Base-by-base conservation (phyloP, 1,140 invertebrate species). In the Piezodorus guildinii region DNA sequence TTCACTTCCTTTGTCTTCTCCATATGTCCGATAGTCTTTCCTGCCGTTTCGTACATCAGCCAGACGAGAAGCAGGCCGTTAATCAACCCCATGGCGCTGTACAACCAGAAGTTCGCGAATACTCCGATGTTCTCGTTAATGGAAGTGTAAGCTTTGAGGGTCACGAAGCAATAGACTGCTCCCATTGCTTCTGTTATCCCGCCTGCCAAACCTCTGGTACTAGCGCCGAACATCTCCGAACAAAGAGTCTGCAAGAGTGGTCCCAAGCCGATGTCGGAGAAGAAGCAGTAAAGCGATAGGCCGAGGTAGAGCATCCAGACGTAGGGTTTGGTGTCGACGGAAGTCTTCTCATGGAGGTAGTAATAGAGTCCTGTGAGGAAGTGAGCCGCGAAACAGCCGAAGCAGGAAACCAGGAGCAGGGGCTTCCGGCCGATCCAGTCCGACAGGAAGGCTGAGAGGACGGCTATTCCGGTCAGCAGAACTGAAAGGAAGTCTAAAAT, bases 21-120 rank as follows among this genome's bases (percentile, higher is more conserved):
- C 46, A 84, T 82, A 69, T 83, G 75, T 69, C 82, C 81, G 49
- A 90, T 79, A 2, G 84, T 83, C 71, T 86, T 88, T 14, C 86
- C 86, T 73, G 91, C 91, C 0, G 89, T 92, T 74, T 93, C 90
- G 0, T 86, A 86, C 1, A 90, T 80, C 59, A 79, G 74, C 25
- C 84, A 79, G 65, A 75, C 80, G 62, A 83, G 74, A 43, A 80
- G 72, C 15, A 83, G 67, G 69, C 77, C 75, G 23, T 83, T 75
- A 60, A 82, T 23, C 25, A 77, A 68, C 5, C 80, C 80, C 67
- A 83, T 73, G 19, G 70, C 72, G 6, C 78, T 73, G 69, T 82
- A 85, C 64, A 77, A 70, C 75, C 78, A 80, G 67, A 83, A 84
- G 4, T 80, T 77, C 34, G 76, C 74, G 54, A 77, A 74, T 16